Evolutionary conservation across 1,140 invertebrate species (phyloP), one percentile per base, ranked within the genome.

Genomic region (Temnothorax curvispinosus): DNA sequence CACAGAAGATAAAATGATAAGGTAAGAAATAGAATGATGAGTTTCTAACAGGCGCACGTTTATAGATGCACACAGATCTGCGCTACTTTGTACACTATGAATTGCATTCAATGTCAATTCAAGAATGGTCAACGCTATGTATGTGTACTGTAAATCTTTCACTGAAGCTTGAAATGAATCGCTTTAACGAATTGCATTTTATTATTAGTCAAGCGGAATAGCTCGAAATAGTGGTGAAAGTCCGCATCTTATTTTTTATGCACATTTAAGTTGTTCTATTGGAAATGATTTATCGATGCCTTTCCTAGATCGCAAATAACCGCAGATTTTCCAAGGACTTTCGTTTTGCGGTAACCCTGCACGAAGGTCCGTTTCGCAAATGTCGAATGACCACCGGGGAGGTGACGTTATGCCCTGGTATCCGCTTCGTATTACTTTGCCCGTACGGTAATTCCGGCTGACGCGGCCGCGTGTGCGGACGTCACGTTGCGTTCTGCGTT

Each of bases 391-490:
- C 71, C 44, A 75, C 71, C 44, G 44, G 62, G 44, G 21, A 41
- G 54, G 67, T 87, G 75, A 65, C 60, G 62, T 87, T 52, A 87
- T 60, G 58, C 71, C 50, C 74, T 15, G 32, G n/a, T 67, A 47
- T 78, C 64, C 76, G 75, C 56, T 50, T 84, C 72, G 89, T 72
- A 78, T 91, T 88, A 90, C 72, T 74, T 81, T 86, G 88, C 64
- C 82, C 89, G 65, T 84, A 87, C 90, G 78, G 86, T 91, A 91
- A 91, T 87, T 91, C 87, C 77, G 54, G 47, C 27, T 50, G 54
- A 72, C 64, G 41, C 64, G n/a, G 38, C 74, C 76, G 35, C 21
- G 65, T 67, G 58, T 72, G 41, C 75, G 62, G 32, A 74, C 67
- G 60, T 84, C 89, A 47, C 71, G 50, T 74, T 87, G 85, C 67